Evolutionary conservation across 2,888 invertebrate species (phyloP), one percentile per base, ranked within the genome.

Genomic region (Stenodera caucasica): DNA sequence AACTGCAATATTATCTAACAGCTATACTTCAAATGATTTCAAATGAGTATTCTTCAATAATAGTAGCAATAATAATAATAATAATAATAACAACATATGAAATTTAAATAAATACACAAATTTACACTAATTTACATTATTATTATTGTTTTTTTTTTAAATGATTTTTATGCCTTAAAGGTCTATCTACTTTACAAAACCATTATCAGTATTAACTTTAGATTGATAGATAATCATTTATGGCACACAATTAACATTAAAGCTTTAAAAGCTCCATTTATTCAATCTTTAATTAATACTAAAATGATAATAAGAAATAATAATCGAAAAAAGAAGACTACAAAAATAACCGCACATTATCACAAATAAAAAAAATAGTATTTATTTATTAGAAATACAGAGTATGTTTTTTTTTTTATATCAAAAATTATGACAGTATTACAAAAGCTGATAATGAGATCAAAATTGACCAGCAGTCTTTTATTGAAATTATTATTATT

Each of bases 1-100:
- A 79, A 79, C 78, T 77, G 77, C 74, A 77, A 76, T 76, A 76
- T 67, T 74, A 69, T 77, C 78, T 78, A 80, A 80, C 79, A 78
- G 78, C 77, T 80, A 79, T 79, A 67, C 76, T 79, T 79, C 79
- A 80, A 79, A 78, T 72, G 70, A 76, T 74, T 74, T 73, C 67
- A 70, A 72, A 72, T 68, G 68, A 71, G 59, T 52, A 65, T 49
- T 45, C 5, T 33, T 33, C n/a, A 33, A 33, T 33, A 33, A 33
- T 33, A 33, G 11, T 37, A 37, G 14, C n/a, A 35, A 37, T 45
- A 45, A 45, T 45, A 9, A 45, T 45, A 45, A 40, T 40, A 15
- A 64, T 63, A 56, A 49, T 65, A 57, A 61, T 71, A 73, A 74
- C 74, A 74, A 45, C 45, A 70, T 72, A 70, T 69, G 75, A 77